Conservation (phyloP, 2,113 vertebrate genomes). For the Tetraodon nigroviridis region DNA sequence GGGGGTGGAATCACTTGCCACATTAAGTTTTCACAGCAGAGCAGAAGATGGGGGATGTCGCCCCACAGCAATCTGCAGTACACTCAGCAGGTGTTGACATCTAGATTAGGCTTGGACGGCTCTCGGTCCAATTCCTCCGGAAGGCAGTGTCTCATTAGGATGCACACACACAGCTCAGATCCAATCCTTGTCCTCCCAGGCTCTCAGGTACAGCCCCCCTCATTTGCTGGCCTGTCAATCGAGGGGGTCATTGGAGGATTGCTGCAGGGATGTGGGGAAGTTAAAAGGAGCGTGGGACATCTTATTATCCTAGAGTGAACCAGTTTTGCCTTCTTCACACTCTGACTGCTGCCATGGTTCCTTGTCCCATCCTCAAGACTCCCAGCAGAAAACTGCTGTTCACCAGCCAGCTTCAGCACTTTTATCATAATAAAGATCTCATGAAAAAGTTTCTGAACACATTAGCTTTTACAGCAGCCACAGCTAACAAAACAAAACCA, state of each 20-base stretch:
- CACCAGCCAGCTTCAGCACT: too few species aligned
- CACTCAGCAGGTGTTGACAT: slow-evolving; percentile 65
- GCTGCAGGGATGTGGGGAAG: slow-evolving; percentile 35
- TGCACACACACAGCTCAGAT: slow-evolving; percentile 37
- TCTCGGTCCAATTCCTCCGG: slow-evolving; percentile 46
- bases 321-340: slow-evolving; percentile 13
- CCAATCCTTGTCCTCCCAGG: slow-evolving; percentile 36
- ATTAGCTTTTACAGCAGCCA: too few species aligned
- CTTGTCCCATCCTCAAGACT: neutral
- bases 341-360: slow-evolving; percentile 3
- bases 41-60: slow-evolving; percentile 48
- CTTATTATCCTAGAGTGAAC: slow-evolving; percentile 21
- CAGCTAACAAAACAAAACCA: too few species aligned
- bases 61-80: slow-evolving; percentile 46
- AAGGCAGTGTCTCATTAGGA: slow-evolving; percentile 55
- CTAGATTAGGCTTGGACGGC: slow-evolving; percentile 64
- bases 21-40: slow-evolving; percentile 48
- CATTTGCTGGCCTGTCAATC: slow-evolving; percentile 45
- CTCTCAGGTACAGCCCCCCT: slow-evolving; percentile 44
- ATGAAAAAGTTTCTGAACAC: too few species aligned
- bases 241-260: slow-evolving; percentile 34
- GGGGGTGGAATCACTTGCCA: slow-evolving; percentile 41
- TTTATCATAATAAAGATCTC: too few species aligned
- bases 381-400: too few species aligned
- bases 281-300: slow-evolving; percentile 16